phyloP scores from a whole-genome alignment of 2,113 vertebrate species.

The Okapia johnstoni region DNA sequence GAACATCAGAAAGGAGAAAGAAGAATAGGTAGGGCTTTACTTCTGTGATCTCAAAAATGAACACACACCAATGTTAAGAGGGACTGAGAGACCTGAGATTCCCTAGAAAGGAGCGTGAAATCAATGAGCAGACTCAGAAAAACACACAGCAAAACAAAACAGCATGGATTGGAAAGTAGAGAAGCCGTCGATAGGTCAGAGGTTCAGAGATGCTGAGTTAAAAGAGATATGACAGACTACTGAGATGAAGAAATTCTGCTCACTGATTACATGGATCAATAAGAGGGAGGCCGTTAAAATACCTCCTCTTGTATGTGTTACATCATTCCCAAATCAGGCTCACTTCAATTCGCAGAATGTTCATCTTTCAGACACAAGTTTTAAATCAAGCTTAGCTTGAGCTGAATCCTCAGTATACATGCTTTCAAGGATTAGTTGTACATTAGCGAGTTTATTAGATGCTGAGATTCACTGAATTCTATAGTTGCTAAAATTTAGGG shows the following conservation, averaged over 20 bases:
- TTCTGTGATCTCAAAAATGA: neutral
- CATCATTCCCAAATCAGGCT: neutral
- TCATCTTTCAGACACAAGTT: neutral
- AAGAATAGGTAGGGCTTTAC: neutral
- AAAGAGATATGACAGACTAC: conserved; percentile 57
- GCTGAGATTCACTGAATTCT: neutral
- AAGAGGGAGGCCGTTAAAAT: conserved; percentile 30
- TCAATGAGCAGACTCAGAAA: conserved; percentile 16
- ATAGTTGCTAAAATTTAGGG: neutral
- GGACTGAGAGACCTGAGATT: neutral
- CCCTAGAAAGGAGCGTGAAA: conserved; percentile 3
- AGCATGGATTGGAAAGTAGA: neutral
- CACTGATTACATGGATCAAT: conserved; percentile 39
- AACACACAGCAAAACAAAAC: conserved; percentile 40
- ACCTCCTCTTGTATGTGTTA: neutral
- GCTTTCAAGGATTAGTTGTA: neutral
- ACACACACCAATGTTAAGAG: neutral
- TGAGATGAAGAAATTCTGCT: conserved; percentile 62
- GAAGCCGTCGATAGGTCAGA: conserved; percentile 44
- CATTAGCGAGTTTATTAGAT: neutral
- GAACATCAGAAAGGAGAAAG: neutral
- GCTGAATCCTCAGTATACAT: neutral
- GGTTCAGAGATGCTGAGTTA: conserved; percentile 44
- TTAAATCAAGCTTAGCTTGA: neutral
- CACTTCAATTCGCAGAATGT: neutral